Evolutionary conservation across 2,113 vertebrate species (phyloP).

Genomic region (Rhynchomys soricoides): DNA sequence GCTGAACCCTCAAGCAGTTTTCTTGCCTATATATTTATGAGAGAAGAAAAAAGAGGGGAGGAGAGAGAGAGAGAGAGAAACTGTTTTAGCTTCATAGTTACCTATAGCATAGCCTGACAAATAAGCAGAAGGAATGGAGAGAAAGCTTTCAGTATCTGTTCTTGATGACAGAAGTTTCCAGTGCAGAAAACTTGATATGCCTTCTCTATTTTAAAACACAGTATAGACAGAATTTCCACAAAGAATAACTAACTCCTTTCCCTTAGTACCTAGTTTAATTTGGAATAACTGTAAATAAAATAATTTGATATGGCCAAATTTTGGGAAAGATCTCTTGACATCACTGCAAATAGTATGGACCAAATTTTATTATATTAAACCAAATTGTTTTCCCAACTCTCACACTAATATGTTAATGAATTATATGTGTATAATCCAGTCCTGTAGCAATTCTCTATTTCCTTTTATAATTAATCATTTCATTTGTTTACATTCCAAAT

Average conservation of each 20-base stretch:
- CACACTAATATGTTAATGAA: background rate
- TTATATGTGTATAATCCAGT: background rate
- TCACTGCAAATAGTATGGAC: background rate
- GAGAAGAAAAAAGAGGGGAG: background rate
- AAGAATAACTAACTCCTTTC: background rate
- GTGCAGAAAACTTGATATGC: background rate
- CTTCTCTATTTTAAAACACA: background rate
- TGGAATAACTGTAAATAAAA: background rate
- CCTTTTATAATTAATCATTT: no score
- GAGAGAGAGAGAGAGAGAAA: background rate
- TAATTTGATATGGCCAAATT: background rate
- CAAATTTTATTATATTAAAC: background rate
- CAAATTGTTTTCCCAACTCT: background rate
- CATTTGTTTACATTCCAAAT: no score
- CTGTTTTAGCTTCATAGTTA: background rate
- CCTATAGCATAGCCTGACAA: background rate
- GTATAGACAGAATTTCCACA: background rate
- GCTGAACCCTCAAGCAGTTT: background rate
- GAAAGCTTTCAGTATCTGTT: background rate
- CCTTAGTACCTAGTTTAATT: background rate
- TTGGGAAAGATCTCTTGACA: background rate
- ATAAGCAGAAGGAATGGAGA: background rate
- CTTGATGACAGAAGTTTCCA: background rate
- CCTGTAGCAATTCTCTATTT: background rate
- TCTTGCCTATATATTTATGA: background rate